A percentile compares a stretch with the other conserved stretches of the same genome.
Conservation (phyloP, 2,888 invertebrate species). For the Tanaodytes sp. region DNA sequence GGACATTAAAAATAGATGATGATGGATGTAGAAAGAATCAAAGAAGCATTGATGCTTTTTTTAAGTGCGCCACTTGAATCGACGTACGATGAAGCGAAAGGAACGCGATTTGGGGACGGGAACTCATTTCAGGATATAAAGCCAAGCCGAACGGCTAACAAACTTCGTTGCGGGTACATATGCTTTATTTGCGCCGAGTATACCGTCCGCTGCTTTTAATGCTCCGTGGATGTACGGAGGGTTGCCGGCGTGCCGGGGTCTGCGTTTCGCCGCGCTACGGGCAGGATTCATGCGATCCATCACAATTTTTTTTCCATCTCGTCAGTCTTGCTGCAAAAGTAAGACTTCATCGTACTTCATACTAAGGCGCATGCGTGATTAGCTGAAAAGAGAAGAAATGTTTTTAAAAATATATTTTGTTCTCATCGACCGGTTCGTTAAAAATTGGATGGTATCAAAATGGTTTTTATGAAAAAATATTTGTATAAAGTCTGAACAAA, state of each 20-base stretch:
- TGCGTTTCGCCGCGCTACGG: slow-evolving; percentile 49
- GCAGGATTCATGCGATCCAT: slow-evolving; percentile 52
- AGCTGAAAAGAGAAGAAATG: not conserved
- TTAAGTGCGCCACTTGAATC: slow-evolving; percentile 21
- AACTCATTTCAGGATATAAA: slow-evolving; percentile 55
- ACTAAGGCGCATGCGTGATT: not conserved
- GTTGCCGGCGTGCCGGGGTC: slow-evolving; percentile 45
- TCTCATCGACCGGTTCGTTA: no score
- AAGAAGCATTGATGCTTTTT: slow-evolving; percentile 27
- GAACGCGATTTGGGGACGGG: slow-evolving; percentile 43
- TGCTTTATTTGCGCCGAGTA: slow-evolving; percentile 59
- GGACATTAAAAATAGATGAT: slow-evolving; percentile 1
- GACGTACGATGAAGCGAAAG: slow-evolving; percentile 41
- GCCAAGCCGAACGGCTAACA: slow-evolving; percentile 58
- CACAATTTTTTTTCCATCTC: slow-evolving; percentile 58
- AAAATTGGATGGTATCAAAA: no score
- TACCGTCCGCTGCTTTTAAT: slow-evolving; percentile 60
- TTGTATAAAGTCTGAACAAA: no score
- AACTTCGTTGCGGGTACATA: slow-evolving; percentile 55
- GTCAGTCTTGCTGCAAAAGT: slow-evolving; percentile 57
- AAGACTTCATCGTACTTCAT: slow-evolving; percentile 35
- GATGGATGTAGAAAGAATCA: slow-evolving; percentile 6
- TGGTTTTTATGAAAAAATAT: no score
- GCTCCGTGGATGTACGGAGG: slow-evolving; percentile 49
- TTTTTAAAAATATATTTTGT: no score